These are phyloP conservation scores for Pseudomyrmex pallidus DNA, from an alignment of 1,140 invertebrate genomes.

Conservation along the genomic window DNA sequence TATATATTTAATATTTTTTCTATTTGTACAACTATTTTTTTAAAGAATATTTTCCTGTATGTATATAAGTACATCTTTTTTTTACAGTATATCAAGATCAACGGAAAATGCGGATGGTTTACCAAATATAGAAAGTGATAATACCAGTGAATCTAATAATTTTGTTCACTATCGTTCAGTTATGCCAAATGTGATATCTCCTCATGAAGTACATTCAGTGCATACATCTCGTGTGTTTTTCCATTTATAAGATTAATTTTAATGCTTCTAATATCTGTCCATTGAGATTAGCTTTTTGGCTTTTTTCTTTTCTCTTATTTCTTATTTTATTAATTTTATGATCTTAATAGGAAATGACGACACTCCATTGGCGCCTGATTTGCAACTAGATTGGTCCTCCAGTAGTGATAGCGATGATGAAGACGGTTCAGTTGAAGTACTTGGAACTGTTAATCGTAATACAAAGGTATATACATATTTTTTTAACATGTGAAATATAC, in stretches of 20 bases:
- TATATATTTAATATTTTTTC: neutral
- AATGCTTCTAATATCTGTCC: neutral
- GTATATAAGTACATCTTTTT: constrained; percentile 35
- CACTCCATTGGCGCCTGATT: constrained; percentile 90
- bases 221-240: constrained; percentile 72
- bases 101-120: constrained; percentile 49
- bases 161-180: constrained; percentile 52
- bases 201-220: constrained; percentile 66
- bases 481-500: neutral
- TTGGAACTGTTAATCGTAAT: constrained; percentile 81
- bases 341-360: constrained; percentile 80
- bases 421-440: constrained; percentile 87
- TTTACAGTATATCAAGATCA: constrained; percentile 65
- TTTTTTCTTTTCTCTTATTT: neutral
- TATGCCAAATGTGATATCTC: constrained; percentile 69
- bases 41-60: neutral
- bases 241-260: constrained; percentile 10
- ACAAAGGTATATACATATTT: constrained; percentile 65
- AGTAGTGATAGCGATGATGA: constrained; percentile 85
- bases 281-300: too few species aligned
- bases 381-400: constrained; percentile 92
- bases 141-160: constrained; percentile 61
- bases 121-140: constrained; percentile 58
- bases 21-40: neutral
- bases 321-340: constrained; percentile 46